Conservation (phyloP, 2,113 vertebrate genomes). For the Nanorana parkeri region DNA sequence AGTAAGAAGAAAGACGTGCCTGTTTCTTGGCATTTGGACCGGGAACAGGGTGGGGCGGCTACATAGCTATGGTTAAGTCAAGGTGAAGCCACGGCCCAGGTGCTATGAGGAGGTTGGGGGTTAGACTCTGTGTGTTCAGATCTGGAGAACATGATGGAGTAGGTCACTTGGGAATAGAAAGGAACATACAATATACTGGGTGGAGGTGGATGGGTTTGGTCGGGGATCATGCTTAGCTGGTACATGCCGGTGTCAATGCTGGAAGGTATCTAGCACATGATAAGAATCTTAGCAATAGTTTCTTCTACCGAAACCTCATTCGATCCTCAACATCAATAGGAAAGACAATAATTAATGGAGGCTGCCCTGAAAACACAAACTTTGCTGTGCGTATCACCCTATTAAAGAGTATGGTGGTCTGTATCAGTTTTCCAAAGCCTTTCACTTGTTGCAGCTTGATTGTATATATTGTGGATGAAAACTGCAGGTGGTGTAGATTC, state of each 20-base stretch:
- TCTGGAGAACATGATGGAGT: not conserved
- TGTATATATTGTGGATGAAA: no score
- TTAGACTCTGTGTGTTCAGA: constrained; percentile 5
- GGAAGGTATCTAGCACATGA: not conserved
- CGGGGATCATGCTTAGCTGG: not conserved
- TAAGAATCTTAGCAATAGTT: no score
- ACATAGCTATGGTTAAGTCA: constrained; percentile 13
- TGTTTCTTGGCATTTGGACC: not conserved
- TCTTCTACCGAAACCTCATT: no score
- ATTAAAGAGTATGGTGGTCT: no score
- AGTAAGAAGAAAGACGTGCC: not conserved
- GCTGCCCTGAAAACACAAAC: no score
- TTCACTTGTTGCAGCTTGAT: no score
- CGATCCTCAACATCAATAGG: no score
- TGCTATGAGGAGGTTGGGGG: not conserved
- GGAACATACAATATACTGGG: not conserved
- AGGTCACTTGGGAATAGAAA: not conserved
- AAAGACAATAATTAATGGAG: no score
- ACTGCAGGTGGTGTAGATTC: no score
- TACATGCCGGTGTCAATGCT: not conserved
- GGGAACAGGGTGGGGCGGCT: constrained; percentile 5
- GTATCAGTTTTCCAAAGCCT: no score
- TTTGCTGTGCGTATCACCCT: no score
- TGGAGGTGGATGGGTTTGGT: not conserved
- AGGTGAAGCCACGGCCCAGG: not conserved